Conservation (phyloP, 2,888 invertebrate genomes). For the Liopterus haemorrhoidalis region DNA sequence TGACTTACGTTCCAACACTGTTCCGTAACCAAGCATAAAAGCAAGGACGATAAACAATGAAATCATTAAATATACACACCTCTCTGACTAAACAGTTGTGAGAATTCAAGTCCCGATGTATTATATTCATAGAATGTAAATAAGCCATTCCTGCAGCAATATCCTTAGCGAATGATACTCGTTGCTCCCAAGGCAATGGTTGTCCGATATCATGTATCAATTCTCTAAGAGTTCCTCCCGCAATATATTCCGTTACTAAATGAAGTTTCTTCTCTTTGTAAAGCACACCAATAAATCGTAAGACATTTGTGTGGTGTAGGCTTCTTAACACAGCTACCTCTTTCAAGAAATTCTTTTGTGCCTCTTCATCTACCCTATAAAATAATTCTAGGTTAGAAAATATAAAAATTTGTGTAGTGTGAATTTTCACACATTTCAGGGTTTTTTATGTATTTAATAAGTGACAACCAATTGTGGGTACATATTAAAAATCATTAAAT, state of each 20-base stretch:
- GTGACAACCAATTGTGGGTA: too few species aligned
- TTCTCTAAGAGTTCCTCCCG: slow-evolving; percentile 84
- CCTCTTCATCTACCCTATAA: slow-evolving; percentile 85
- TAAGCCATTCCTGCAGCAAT: slow-evolving; percentile 92
- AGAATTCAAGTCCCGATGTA: slow-evolving; percentile 91
- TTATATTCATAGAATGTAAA: slow-evolving; percentile 89
- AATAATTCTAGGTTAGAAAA: too few species aligned
- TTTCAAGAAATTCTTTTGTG: slow-evolving; percentile 88
- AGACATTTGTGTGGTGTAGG: slow-evolving; percentile 81
- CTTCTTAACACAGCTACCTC: slow-evolving; percentile 91
- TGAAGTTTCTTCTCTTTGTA: slow-evolving; percentile 89
- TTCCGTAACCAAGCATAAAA: slow-evolving; percentile 6
- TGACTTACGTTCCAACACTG: too few species aligned
- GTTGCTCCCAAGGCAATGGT: slow-evolving; percentile 69
- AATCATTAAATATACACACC: slow-evolving; percentile 45
- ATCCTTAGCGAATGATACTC: slow-evolving; percentile 82
- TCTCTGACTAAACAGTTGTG: slow-evolving; percentile 89
- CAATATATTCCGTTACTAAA: slow-evolving; percentile 87
- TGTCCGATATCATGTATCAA: slow-evolving; percentile 68
- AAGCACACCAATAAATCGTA: slow-evolving; percentile 86
- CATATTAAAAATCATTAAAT: too few species aligned
- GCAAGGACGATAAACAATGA: too few species aligned
- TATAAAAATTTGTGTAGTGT: too few species aligned
- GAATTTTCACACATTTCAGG: too few species aligned
- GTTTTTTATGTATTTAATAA: not conserved